These are phyloP conservation scores for Pelobates cultripes DNA, from an alignment of 2,797 vertebrate species.

Conservation along the genomic window DNA sequence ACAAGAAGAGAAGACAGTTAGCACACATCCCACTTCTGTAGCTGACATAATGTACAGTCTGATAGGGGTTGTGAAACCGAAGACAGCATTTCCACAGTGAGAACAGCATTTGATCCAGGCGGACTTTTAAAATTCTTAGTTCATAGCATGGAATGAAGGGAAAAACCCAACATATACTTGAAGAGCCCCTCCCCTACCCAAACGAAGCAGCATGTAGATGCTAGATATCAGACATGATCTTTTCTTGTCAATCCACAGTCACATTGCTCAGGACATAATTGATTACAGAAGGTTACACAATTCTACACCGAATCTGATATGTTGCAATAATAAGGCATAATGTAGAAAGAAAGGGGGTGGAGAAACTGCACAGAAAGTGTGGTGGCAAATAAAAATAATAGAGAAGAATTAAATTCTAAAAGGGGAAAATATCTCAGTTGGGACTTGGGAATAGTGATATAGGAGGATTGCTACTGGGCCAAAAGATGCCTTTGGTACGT, in stretches of 20 bases:
- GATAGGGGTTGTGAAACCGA: constrained; percentile 10
- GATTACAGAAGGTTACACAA: constrained; percentile 10
- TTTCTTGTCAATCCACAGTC: constrained; percentile 9
- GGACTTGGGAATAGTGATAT: not conserved
- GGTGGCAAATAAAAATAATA: constrained; percentile 13
- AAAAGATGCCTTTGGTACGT: constrained; percentile 44
- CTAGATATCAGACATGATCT: constrained; percentile 9
- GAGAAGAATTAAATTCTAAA: constrained; percentile 23
- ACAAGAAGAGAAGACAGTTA: not conserved
- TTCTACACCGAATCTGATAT: constrained; percentile 19
- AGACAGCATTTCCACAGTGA: constrained; percentile 31
- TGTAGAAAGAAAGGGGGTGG: constrained; percentile 16
- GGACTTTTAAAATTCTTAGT: constrained; percentile 5
- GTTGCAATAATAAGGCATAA: constrained; percentile 47
- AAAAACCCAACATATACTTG: not conserved
- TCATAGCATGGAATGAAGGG: constrained; percentile 10
- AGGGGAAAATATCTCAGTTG: not conserved
- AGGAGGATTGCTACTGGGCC: constrained; percentile 23
- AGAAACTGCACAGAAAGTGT: constrained; percentile 22
- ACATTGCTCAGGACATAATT: constrained; percentile 28
- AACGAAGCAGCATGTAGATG: constrained; percentile 44
- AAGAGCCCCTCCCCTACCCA: not conserved
- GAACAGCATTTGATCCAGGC: constrained; percentile 29
- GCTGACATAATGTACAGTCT: not conserved
- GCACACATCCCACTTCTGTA: not conserved